Conservation (phyloP, 2,888 invertebrate genomes). For the Liposcelis brunnea region DNA sequence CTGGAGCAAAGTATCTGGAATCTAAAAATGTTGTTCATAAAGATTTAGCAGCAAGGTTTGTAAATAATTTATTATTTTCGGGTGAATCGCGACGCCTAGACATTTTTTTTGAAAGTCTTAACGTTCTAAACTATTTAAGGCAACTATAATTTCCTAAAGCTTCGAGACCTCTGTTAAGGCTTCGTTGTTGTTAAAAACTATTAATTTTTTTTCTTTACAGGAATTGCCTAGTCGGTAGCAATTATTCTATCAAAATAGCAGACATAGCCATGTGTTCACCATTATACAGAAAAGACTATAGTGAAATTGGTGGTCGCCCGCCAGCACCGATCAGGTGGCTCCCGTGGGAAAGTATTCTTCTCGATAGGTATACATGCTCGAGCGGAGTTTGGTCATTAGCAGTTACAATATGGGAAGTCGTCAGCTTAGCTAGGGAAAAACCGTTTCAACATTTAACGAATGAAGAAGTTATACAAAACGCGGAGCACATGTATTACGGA, state of each 20-base stretch:
- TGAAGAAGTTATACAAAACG: slow-evolving; percentile 43
- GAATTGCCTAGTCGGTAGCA: slow-evolving; percentile 42
- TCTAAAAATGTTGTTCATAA: slow-evolving; percentile 60
- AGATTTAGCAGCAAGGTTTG: slow-evolving; percentile 51
- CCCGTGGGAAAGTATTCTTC: slow-evolving; percentile 44
- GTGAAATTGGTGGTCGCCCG: slow-evolving; percentile 40
- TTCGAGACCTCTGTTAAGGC: too few relatives aligned
- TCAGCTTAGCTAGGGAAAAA: slow-evolving; percentile 38
- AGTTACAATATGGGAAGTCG: slow-evolving; percentile 46
- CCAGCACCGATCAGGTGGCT: slow-evolving; percentile 45
- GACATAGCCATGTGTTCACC: slow-evolving; percentile 46
- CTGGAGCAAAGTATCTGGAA: slow-evolving; percentile 66
- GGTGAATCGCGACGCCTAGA: not conserved
- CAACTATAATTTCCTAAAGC: too few relatives aligned
- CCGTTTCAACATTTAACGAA: slow-evolving; percentile 41
- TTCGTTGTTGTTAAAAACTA: too few relatives aligned
- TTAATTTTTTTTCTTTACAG: slow-evolving; percentile 24
- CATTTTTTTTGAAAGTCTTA: not conserved
- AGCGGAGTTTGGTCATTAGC: slow-evolving; percentile 46
- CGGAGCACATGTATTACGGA: slow-evolving; percentile 46
- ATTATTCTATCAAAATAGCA: slow-evolving; percentile 40
- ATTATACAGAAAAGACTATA: slow-evolving; percentile 43
- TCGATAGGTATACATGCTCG: slow-evolving; percentile 43
- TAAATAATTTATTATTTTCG: slow-evolving; percentile 11
- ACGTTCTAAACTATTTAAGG: too few relatives aligned